A percentile compares a stretch with the other conserved stretches of the same genome.
Conservation (phyloP, 2,113 vertebrate genomes). For the Callospermophilus lateralis region DNA sequence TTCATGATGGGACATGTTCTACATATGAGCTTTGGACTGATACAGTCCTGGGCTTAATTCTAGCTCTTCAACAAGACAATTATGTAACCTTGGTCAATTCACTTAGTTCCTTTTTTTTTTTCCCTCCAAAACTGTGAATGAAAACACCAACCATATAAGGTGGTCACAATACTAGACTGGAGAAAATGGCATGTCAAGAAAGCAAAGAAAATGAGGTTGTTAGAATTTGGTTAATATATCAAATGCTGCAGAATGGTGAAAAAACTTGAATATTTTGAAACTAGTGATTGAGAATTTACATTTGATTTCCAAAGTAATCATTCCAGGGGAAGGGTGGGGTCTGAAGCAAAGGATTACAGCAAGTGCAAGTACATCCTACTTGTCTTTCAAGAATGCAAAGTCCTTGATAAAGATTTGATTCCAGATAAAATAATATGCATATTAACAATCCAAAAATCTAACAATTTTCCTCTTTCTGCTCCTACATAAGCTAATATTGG, state of each 20-base stretch:
- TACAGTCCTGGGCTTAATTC: background rate
- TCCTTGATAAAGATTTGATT: background rate
- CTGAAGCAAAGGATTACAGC: background rate
- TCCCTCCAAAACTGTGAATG: background rate
- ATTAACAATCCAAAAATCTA: slow-evolving; percentile 5
- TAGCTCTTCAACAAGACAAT: background rate
- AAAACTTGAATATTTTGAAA: background rate
- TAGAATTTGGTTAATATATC: background rate
- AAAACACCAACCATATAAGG: background rate
- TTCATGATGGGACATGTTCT: background rate
- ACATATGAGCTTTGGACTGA: background rate
- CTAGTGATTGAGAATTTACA: background rate
- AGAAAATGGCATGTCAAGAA: slow-evolving; percentile 11
- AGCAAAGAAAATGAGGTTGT: background rate
- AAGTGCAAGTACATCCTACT: background rate
- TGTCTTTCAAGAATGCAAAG: background rate
- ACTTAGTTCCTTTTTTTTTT: background rate
- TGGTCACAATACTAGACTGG: background rate
- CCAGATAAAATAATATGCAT: background rate
- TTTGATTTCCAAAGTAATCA: background rate
- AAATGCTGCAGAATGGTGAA: background rate
- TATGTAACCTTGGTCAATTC: background rate
- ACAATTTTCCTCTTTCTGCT: background rate
- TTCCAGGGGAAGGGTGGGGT: background rate
- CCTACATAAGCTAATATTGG: background rate